A percentile compares a stretch with the other conserved stretches of the same genome.
Evolutionary conservation across 2,113 vertebrate species (phyloP).

Genomic region (Cavia porcellus): DNA sequence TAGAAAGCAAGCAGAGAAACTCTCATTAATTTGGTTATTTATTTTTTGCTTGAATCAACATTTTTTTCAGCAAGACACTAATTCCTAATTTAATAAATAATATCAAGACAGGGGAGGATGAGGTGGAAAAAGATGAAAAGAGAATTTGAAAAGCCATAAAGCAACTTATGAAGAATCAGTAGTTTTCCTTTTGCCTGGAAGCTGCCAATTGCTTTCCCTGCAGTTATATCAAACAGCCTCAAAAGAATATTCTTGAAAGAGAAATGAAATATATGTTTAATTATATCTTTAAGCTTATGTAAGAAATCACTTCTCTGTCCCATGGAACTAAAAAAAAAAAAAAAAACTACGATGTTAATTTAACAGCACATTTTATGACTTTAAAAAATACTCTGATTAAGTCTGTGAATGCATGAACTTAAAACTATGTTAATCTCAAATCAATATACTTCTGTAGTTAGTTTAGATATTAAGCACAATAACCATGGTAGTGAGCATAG

Average conservation of each 20-base stretch:
- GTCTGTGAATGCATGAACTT: conserved; percentile 58
- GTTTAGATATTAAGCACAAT: conserved; percentile 72
- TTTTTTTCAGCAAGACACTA: conserved; percentile 70
- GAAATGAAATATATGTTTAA: conserved; percentile 77
- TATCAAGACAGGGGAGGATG: conserved; percentile 16
- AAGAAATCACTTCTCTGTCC: conserved; percentile 73
- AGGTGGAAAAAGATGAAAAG: conserved; percentile 13
- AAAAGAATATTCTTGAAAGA: conserved; percentile 69
- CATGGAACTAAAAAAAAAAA: conserved; percentile 60
- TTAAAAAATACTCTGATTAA: neutral
- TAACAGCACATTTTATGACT: conserved; percentile 68
- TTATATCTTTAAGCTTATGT: conserved; percentile 74
- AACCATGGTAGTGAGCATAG: conserved; percentile 66
- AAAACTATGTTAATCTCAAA: conserved; percentile 78
- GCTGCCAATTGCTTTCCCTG: conserved; percentile 24
- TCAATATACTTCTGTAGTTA: conserved; percentile 75
- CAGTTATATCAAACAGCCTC: conserved; percentile 54
- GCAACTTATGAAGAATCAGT: conserved; percentile 30
- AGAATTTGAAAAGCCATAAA: conserved; percentile 61
- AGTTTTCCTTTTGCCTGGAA: conserved; percentile 9
- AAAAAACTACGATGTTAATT: conserved; percentile 72
- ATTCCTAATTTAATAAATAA: conserved; percentile 71
- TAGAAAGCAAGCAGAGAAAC: conserved; percentile 78
- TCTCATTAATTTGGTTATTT: conserved; percentile 71
- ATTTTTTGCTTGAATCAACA: conserved; percentile 72